Evolutionary conservation across 2,797 vertebrate species (phyloP).

Genomic region (Euphonia xanthogaster): DNA sequence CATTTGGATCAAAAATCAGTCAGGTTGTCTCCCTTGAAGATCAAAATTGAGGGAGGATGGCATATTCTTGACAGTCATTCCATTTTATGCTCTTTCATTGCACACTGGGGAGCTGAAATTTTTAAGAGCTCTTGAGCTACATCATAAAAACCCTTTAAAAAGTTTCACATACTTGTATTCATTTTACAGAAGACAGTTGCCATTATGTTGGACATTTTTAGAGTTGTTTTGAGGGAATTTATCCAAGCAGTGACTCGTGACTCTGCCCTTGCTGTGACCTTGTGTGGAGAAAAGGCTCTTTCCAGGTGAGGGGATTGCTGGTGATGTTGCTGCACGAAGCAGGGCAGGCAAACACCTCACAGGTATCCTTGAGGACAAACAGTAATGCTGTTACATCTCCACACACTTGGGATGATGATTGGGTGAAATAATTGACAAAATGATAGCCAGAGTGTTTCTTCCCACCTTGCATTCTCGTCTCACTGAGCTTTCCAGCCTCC

Average conservation of each 20-base stretch:
- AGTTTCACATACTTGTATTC: constrained; percentile 46
- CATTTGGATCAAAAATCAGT: constrained; percentile 64
- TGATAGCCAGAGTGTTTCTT: not conserved
- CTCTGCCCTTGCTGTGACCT: not conserved
- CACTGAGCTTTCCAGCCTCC: not conserved
- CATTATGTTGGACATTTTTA: constrained; percentile 23
- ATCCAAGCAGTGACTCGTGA: not conserved
- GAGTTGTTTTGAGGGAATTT: constrained; percentile 18
- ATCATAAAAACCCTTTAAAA: constrained; percentile 54
- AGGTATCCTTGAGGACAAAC: not conserved
- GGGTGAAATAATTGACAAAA: not conserved
- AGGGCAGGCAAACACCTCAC: not conserved
- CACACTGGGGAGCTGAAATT: constrained; percentile 45
- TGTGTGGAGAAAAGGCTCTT: not conserved
- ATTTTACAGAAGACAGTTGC: constrained; percentile 38
- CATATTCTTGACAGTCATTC: constrained; percentile 60
- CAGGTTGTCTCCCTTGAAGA: constrained; percentile 64
- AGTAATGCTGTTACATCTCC: not conserved
- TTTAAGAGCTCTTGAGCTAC: constrained; percentile 62
- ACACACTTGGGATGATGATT: not conserved
- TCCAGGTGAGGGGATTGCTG: not conserved
- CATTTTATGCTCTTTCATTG: constrained; percentile 63
- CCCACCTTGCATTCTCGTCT: not conserved
- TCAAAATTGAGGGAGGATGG: constrained; percentile 42
- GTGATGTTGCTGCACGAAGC: not conserved